Evolutionary conservation across 2,797 vertebrate species (phyloP).

Genomic region (Enteromius radiatus): DNA sequence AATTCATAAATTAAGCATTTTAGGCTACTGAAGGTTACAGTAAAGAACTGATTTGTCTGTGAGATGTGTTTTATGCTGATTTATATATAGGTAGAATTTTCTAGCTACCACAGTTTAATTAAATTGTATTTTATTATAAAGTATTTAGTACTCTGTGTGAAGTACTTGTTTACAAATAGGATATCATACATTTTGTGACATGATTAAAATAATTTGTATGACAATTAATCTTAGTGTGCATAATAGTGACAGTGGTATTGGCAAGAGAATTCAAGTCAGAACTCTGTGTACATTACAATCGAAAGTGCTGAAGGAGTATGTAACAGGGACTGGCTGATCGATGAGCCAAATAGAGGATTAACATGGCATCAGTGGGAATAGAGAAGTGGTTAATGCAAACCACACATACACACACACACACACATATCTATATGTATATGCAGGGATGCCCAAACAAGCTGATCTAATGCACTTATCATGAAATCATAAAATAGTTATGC

Average conservation of each 20-base stretch:
- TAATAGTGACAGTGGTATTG: neutral
- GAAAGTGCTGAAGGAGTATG: slow-evolving; percentile 17
- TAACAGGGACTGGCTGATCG: slow-evolving; percentile 43
- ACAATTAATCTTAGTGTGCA: neutral
- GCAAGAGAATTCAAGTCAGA: neutral
- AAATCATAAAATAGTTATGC: slow-evolving; percentile 2
- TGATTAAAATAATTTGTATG: neutral
- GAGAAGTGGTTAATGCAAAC: slow-evolving; percentile 68
- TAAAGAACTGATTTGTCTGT: too few relatives aligned
- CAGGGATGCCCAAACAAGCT: neutral
- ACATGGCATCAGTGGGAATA: slow-evolving; percentile 70
- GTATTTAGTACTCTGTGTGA: too few relatives aligned
- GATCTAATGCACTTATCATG: slow-evolving; percentile 20
- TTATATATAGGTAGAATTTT: too few relatives aligned
- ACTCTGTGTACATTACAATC: neutral
- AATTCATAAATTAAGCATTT: too few relatives aligned
- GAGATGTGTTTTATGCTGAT: too few relatives aligned
- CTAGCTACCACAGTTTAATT: too few relatives aligned
- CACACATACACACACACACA: too few relatives aligned
- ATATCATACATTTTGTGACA: neutral
- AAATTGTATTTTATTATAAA: too few relatives aligned
- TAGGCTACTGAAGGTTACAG: too few relatives aligned
- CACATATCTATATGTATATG: slow-evolving; percentile 48
- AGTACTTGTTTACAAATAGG: neutral
- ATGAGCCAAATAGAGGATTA: slow-evolving; percentile 71